Evolutionary conservation across 1,140 invertebrate species (phyloP).

Genomic region (Sycobia sp.): DNA sequence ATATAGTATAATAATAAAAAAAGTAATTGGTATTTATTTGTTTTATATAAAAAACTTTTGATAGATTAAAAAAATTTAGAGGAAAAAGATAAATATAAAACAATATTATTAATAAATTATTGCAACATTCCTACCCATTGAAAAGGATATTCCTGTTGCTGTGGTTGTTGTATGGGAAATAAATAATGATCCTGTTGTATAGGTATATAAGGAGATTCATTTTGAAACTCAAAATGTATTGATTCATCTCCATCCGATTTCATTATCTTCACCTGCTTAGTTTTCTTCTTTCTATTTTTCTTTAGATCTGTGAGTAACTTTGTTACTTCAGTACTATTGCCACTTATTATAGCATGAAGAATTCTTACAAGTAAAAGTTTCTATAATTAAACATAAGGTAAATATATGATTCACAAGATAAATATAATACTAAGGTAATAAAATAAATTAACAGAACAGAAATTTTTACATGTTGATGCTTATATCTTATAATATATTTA

Average conservation of each 20-base stretch:
- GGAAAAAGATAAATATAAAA: too few species aligned
- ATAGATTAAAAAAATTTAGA: too few species aligned
- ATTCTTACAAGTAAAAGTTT: conserved; percentile 47
- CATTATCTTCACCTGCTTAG: conserved; percentile 41
- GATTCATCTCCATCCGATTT: conserved; percentile 33
- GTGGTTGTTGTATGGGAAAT: conserved; percentile 34
- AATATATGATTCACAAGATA: too few species aligned
- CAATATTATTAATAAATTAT: too few species aligned
- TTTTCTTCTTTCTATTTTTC: conserved; percentile 48
- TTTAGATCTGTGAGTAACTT: conserved; percentile 45
- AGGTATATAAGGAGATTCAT: conserved; percentile 7
- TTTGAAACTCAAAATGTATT: conserved; percentile 2
- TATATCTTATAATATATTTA: too few species aligned
- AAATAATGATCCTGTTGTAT: conserved; percentile 16
- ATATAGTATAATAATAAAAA: too few species aligned
- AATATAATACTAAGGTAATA: too few species aligned
- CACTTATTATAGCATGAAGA: conserved; percentile 42
- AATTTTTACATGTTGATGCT: too few species aligned
- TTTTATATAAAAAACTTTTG: too few species aligned
- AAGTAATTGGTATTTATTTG: too few species aligned
- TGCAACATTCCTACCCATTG: conserved; percentile 47
- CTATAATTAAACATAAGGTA: conserved; percentile 38
- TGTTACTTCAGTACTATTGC: conserved; percentile 44
- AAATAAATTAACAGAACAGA: too few species aligned
- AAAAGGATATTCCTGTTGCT: conserved; percentile 45